Base-by-base conservation (phyloP, 2,888 invertebrate species). In the Cacoxenus indagator region DNA sequence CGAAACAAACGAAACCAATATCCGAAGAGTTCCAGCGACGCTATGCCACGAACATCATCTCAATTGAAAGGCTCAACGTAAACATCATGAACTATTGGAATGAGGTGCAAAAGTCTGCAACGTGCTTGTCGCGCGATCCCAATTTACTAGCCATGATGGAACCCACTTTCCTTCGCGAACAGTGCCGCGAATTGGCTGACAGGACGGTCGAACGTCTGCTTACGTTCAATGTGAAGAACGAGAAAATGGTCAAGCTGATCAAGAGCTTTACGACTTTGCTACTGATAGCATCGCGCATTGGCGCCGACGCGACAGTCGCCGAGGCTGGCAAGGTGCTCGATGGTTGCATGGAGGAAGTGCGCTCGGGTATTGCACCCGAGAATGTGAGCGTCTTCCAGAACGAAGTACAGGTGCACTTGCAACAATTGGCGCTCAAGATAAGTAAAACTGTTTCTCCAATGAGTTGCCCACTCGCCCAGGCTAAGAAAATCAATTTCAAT, bases 281-380 rank as follows among this genome's bases (percentile, higher is more conserved):
- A 92, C 78, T 88, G 67, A 86, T 88, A 1, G 85, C 86, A 14
- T 88, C 88, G 31, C 86, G 87, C 71, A 67, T 88, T 51, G 90
- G 94, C 6, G 82, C 80, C 31, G 87, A 86, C 6, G 93, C 94
- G 87, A 93, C 93, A 1, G 94, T 95, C 84, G 57, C 67, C 4
- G 92, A 94, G 85, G 97, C 95, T 87, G 94, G 96, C 1, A 96
- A 96, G 88, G 97, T 98, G 85, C 90, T 97, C 67, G 95, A 96
- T 89, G 97, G 96, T 22, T 96, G 97, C 48, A 93, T 98, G 90
- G 94, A 94, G 81, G 94, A 96, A 85, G 95, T 97, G 64, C 95
- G 95, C 87, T 78, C 81, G 24, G 91, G 92, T 70, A 88, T 97
- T 67, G 48, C 67, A 54, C 91, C 92, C 2, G 90, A 91, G 55